Percentiles rank a stretch among this genome's conserved stretches.
Evolutionary conservation across 92 coral and sea anemone species (phyloP).

Genomic region (Nematostella vectensis): DNA sequence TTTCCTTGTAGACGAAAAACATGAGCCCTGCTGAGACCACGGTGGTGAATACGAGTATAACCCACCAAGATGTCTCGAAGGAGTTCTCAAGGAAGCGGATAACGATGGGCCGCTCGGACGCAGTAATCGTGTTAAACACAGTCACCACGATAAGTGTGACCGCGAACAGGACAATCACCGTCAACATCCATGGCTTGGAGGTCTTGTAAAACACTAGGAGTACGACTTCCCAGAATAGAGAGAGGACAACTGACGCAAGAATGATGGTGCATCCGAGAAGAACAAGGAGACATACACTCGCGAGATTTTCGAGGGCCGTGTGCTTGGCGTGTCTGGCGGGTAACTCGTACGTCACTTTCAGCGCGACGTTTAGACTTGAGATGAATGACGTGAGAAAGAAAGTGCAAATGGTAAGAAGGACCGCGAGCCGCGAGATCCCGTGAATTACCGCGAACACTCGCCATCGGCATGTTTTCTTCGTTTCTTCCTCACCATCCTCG

Average conservation of each 20-base stretch:
- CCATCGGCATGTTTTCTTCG: background rate
- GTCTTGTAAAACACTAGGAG: constrained; percentile 35
- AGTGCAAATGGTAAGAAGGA: background rate
- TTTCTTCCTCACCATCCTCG: background rate
- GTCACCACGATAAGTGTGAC: background rate
- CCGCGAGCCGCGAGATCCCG: constrained; percentile 4
- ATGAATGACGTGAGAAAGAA: constrained; percentile 16
- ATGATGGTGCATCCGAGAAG: constrained; percentile 39
- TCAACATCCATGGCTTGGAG: constrained; percentile 15
- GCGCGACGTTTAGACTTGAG: constrained; percentile 7
- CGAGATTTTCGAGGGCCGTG: constrained; percentile 23
- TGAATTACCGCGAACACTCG: background rate
- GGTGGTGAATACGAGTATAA: constrained; percentile 3
- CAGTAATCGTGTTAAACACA: background rate
- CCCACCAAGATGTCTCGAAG: constrained; percentile 12
- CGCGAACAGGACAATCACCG: constrained; percentile 2
- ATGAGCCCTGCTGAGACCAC: constrained; percentile 3
- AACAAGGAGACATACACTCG: constrained; percentile 30
- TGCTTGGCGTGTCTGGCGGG: constrained; percentile 3
- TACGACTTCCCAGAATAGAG: constrained; percentile 64
- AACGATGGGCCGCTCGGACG: background rate
- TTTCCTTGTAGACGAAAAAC: constrained; percentile 7
- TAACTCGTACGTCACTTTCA: constrained; percentile 11
- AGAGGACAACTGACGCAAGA: constrained; percentile 28
- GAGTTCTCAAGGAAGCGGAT: constrained; percentile 12